Evolutionary conservation across 2,888 invertebrate genomes (phyloP).

Genomic region (Drosophila borealis): DNA sequence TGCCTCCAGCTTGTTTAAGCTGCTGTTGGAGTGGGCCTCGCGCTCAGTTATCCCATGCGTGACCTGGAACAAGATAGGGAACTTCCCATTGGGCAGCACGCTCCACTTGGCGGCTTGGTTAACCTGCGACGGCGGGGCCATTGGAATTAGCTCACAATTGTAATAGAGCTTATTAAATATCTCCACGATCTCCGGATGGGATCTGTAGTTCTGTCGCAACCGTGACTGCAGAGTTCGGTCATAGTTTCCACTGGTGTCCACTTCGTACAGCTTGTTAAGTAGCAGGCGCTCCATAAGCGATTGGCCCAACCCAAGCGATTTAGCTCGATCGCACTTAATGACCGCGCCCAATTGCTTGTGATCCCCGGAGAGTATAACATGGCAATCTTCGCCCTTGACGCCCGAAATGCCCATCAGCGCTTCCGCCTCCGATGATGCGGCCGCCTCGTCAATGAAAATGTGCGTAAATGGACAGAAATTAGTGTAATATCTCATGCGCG

Average conservation of each 20-base stretch:
- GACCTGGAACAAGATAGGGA: constrained; percentile 3
- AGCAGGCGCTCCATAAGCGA: constrained; percentile 90
- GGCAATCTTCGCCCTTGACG: constrained; percentile 74
- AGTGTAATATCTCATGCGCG: not conserved
- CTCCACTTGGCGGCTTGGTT: constrained; percentile 4
- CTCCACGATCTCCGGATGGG: constrained; percentile 88
- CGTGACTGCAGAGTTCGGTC: constrained; percentile 89
- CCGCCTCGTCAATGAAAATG: constrained; percentile 91
- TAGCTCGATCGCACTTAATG: constrained; percentile 83
- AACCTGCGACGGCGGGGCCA: constrained; percentile 48
- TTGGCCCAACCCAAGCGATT: constrained; percentile 59
- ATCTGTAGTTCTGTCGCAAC: constrained; percentile 90
- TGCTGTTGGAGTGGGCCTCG: constrained; percentile 82
- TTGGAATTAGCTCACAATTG: constrained; percentile 87
- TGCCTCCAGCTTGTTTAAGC: constrained; percentile 87
- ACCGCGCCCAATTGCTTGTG: constrained; percentile 89
- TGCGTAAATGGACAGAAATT: constrained; percentile 83
- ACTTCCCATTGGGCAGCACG: not conserved
- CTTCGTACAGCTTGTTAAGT: constrained; percentile 83
- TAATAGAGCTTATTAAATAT: constrained; percentile 91
- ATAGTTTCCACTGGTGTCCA: constrained; percentile 68
- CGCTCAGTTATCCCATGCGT: constrained; percentile 12
- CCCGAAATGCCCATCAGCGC: constrained; percentile 86
- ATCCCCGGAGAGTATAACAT: constrained; percentile 90
- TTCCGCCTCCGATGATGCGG: constrained; percentile 90